phyloP scores from a whole-genome alignment of 2,113 vertebrate species.

The Triplophysa rosa region DNA sequence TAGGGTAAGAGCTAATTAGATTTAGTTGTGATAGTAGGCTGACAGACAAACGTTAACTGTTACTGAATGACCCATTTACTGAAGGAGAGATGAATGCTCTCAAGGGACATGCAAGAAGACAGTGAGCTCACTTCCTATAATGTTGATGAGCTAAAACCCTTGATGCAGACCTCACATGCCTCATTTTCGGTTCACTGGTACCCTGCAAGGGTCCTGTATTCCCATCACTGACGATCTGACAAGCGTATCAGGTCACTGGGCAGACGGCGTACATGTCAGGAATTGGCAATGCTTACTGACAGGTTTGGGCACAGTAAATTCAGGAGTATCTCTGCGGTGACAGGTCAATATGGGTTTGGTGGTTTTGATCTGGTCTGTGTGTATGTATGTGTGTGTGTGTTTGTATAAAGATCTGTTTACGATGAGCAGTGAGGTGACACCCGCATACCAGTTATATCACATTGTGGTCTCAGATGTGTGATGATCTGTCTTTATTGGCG shows the following conservation, averaged over 20 bases:
- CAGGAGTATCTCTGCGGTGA: neutral
- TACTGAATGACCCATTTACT: neutral
- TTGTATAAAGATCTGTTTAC: neutral
- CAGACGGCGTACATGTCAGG: conserved; percentile 16
- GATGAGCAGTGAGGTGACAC: neutral
- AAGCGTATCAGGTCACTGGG: neutral
- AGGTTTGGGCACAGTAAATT: neutral
- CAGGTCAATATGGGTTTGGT: conserved; percentile 3
- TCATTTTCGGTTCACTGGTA: conserved; percentile 13
- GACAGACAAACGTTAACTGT: neutral
- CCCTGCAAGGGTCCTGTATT: neutral
- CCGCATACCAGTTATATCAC: conserved; percentile 29
- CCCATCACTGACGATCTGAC: conserved; percentile 13
- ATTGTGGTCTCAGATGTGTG: conserved; percentile 12
- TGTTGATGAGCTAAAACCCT: conserved; percentile 5
- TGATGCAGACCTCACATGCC: neutral
- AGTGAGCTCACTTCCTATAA: neutral
- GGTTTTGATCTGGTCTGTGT: neutral
- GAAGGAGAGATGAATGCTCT: neutral
- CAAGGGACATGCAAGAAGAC: conserved; percentile 11
- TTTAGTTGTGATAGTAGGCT: conserved; percentile 5
- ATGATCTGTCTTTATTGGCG: conserved; percentile 1
- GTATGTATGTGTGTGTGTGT: neutral
- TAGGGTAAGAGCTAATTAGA: conserved; percentile 16
- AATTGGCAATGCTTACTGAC: conserved; percentile 16